Conservation (phyloP, 2,888 invertebrate species). For the Tinea trinotella region DNA sequence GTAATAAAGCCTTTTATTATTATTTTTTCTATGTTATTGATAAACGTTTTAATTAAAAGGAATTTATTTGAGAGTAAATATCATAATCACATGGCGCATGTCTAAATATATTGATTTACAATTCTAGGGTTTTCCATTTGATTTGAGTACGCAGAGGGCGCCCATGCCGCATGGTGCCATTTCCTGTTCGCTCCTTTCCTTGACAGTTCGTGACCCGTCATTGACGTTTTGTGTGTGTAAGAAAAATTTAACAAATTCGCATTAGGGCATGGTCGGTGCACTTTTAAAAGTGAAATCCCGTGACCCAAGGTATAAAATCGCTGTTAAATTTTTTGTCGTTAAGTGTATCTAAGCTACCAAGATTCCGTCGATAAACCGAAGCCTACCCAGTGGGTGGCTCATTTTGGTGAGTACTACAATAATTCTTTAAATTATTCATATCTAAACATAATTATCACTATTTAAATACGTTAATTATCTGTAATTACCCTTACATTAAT, state of each 20-base stretch:
- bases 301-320: conserved; percentile 56
- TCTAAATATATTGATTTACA: neutral
- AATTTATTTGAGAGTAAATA: neutral
- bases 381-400: conserved; percentile 87
- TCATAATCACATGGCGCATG: neutral
- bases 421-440: conserved; percentile 22
- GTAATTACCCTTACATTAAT: no score
- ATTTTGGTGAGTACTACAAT: conserved; percentile 74
- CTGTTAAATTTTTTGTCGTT: conserved; percentile 68
- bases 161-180: conserved; percentile 21
- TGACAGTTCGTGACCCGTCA: conserved; percentile 39
- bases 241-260: conserved; percentile 36
- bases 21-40: neutral
- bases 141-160: neutral
- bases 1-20: no score
- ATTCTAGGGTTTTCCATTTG: neutral
- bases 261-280: conserved; percentile 68
- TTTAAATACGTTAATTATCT: no score
- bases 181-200: conserved; percentile 48
- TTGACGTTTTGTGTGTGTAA: conserved; percentile 1
- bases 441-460: neutral
- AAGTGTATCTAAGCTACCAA: conserved; percentile 79
- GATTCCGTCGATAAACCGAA: conserved; percentile 86
- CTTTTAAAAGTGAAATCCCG: conserved; percentile 54
- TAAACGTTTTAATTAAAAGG: neutral